These are phyloP conservation scores for Sinodicranocentrus sp. DNA, from an alignment of 2,888 invertebrate genomes.

Conservation along the genomic window DNA sequence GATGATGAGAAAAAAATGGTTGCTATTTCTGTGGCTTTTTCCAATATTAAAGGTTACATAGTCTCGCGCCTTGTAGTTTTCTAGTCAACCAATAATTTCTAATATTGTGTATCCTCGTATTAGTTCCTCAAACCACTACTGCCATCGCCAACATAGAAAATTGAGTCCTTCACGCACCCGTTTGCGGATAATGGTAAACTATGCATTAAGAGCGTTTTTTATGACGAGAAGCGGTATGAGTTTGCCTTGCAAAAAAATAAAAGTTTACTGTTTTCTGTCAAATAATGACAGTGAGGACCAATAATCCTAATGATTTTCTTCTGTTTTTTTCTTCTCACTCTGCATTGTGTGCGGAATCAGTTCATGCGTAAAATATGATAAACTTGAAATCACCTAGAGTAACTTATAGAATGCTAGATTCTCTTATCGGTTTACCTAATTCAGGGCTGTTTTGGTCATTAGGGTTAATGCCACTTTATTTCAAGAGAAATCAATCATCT, in stretches of 20 bases:
- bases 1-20: not conserved
- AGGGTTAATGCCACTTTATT: constrained; percentile 40
- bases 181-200: not conserved
- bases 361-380: no score
- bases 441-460: constrained; percentile 54
- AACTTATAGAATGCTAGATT: no score
- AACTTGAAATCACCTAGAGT: no score
- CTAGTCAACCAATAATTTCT: not conserved
- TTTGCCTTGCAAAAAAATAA: no score
- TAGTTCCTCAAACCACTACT: not conserved
- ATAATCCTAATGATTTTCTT: no score
- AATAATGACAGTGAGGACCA: no score
- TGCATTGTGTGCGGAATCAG: no score
- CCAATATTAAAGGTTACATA: constrained; percentile 2
- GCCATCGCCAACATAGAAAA: not conserved
- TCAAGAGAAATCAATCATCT: constrained; percentile 39
- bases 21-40: not conserved
- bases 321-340: no score
- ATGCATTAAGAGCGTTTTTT: no score
- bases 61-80: not conserved
- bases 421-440: constrained; percentile 10
- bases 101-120: not conserved
- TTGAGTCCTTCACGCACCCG: constrained; percentile 9
- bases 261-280: no score
- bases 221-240: no score